Base-by-base conservation (phyloP, 2,797 vertebrate genomes). In the Acestrorhynchus altus region DNA sequence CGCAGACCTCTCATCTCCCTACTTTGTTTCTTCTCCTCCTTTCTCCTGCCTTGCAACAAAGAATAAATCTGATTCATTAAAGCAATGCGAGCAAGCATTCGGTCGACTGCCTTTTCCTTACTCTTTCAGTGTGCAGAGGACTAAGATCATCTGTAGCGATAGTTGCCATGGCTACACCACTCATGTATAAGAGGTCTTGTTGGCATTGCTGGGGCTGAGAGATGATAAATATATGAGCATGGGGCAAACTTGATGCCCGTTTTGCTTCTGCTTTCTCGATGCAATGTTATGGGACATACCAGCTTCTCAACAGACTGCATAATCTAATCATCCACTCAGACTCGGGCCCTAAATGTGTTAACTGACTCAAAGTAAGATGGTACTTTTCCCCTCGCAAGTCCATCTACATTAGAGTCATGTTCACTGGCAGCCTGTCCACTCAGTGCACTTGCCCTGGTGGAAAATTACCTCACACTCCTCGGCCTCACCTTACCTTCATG, bases 91-190 rank as follows among this genome's bases (percentile, higher is more conserved):
- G 46, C 11, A 31, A 68, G 71, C 44, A 35, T 61, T 74, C 71
- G 52, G 42, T 68, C 49, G 26, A 52, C 71, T 63, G 63, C 59
- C 26, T 22, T 72, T 51, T 64, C 39, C 47, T 65, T 72, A 68
- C 39, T 68, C 31, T 93, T 90, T 90, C 89, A 92, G 89, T 90
- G 89, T 88, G 92, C 85, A 86, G 83, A 85, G 81, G 82, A 90
- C 91, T 84, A 87, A 88, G 89, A 91, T 86, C 92, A 93, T 93
- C 93, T 94, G 91, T 93, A 93, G 92, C 89, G 94, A 93, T 93
- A 87, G 96, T 98, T 96, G 93, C 95, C 93, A 96, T 96, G 94
- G 93, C 93, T 92, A 97, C 91, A 81, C 82, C 95, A 94, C 60
- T 72, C 59, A 56, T 7, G 20, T 74, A 40, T 72, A 60, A 68